Percentiles rank a stretch among this genome's conserved stretches.
phyloP scores from a whole-genome alignment of 2,888 invertebrate species.

The Drosophila ezoana region DNA sequence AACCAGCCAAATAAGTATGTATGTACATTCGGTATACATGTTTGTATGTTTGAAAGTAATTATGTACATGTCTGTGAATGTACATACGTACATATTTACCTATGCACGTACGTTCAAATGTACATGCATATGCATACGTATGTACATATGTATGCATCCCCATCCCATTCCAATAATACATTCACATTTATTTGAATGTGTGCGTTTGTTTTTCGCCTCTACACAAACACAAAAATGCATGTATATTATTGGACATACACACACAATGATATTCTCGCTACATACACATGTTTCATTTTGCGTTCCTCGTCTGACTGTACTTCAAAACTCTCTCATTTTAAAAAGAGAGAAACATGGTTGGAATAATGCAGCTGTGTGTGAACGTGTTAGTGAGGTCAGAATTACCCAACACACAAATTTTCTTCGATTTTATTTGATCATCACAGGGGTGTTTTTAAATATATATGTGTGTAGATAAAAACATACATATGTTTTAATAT shows the following conservation, averaged over 20 bases:
- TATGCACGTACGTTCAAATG: conserved; percentile 25
- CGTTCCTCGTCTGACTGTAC: conserved; percentile 75
- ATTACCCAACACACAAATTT: conserved; percentile 64
- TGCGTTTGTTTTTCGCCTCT: conserved; percentile 54
- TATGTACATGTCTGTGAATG: conserved; percentile 1
- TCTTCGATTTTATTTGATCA: conserved; percentile 52
- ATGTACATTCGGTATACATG: conserved; percentile 4
- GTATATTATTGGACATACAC: conserved; percentile 59
- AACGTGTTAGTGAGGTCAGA: conserved; percentile 70
- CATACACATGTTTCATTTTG: conserved; percentile 76
- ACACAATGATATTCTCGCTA: conserved; percentile 52
- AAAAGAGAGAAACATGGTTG: conserved; percentile 58
- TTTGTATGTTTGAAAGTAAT: not conserved
- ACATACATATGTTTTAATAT: not conserved
- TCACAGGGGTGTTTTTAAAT: conserved; percentile 45
- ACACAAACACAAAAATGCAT: conserved; percentile 64
- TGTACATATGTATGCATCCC: conserved; percentile 29
- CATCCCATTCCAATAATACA: conserved; percentile 48
- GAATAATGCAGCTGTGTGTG: conserved; percentile 68
- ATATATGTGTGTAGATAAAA: not conserved
- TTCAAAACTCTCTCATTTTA: conserved; percentile 64
- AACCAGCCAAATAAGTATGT: conserved; percentile 14
- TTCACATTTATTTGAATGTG: conserved; percentile 33
- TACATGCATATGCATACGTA: conserved; percentile 33
- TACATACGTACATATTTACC: conserved; percentile 25